Percentiles rank a stretch among this genome's conserved stretches.
Evolutionary conservation across 1,140 invertebrate genomes (phyloP).

Genomic region (Drosophila tsacasi): DNA sequence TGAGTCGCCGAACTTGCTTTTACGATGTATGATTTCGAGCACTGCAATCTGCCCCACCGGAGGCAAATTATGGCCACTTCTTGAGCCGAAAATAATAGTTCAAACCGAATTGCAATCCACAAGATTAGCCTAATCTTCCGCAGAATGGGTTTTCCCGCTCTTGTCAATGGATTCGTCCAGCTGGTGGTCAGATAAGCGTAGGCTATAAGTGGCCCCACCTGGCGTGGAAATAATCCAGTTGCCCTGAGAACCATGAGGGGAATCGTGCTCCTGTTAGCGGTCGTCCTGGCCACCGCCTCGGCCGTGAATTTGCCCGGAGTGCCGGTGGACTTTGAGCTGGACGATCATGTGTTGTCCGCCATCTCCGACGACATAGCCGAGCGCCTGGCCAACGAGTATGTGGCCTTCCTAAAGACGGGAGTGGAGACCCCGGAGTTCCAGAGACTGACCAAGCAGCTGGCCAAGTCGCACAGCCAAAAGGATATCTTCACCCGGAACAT

Average conservation of each 20-base stretch:
- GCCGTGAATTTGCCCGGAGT: conserved; percentile 71
- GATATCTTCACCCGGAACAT: conserved; percentile 75
- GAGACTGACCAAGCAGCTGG: conserved; percentile 64
- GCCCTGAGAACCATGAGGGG: conserved; percentile 53
- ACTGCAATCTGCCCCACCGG: conserved; percentile 40
- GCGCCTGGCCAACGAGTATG: conserved; percentile 69
- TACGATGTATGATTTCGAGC: conserved; percentile 10
- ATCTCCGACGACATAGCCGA: conserved; percentile 69
- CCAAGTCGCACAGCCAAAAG: conserved; percentile 69
- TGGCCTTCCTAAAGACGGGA: conserved; percentile 64
- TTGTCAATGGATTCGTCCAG: conserved; percentile 35
- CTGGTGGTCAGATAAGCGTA: conserved; percentile 34
- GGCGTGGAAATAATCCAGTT: conserved; percentile 29
- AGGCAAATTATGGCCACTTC: conserved; percentile 38
- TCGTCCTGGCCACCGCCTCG: conserved; percentile 36
- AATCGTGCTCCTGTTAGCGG: conserved; percentile 38
- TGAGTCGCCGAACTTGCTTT: conserved; percentile 9
- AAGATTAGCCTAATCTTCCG: conserved; percentile 39
- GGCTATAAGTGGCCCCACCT: conserved; percentile 61
- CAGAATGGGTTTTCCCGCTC: conserved; percentile 7
- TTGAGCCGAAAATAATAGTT: conserved; percentile 7
- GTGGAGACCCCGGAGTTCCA: conserved; percentile 61
- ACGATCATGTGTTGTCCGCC: conserved; percentile 64
- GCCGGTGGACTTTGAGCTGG: conserved; percentile 62
- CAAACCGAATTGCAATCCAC: conserved; percentile 6